Conservation (phyloP, 2,113 vertebrate genomes). For the Ciconia maguari region DNA sequence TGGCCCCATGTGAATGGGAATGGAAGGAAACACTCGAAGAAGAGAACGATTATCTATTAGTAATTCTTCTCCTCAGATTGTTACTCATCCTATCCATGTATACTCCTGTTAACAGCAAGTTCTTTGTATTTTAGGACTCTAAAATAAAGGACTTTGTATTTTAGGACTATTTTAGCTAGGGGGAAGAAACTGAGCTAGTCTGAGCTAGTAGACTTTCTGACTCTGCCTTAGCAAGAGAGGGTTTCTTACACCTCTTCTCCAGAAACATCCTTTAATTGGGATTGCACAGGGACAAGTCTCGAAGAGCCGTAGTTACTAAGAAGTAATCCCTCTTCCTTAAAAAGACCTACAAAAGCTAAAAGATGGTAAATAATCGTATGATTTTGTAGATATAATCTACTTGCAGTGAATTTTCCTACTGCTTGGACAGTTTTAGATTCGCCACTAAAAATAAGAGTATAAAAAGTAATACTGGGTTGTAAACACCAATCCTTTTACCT, state of each 20-base stretch:
- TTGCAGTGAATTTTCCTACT: not conserved
- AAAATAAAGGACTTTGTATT: not conserved
- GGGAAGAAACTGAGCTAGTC: not conserved
- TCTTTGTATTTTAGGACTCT: not conserved
- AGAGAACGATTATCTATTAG: rapidly evolving
- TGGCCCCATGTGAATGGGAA: not conserved
- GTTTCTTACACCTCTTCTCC: not conserved
- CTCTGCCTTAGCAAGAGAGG: not conserved
- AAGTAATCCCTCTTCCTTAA: not conserved
- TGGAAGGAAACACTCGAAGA: not conserved
- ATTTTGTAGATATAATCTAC: not conserved
- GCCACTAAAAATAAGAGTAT: not conserved
- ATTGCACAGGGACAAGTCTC: not conserved
- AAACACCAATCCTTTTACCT: not conserved
- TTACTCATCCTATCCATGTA: not conserved
- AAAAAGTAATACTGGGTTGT: not conserved
- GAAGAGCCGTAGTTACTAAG: not conserved
- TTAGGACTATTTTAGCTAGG: not conserved
- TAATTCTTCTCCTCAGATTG: not conserved
- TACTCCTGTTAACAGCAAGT: not conserved
- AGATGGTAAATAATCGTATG: not conserved
- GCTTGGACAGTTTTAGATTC: not conserved
- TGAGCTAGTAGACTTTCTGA: not conserved
- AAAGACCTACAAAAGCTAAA: not conserved
- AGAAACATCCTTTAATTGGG: not conserved